A percentile compares a stretch with the other conserved stretches of the same genome.
Conservation (phyloP, 2,888 invertebrate genomes). For the Diplazon laetatorius region DNA sequence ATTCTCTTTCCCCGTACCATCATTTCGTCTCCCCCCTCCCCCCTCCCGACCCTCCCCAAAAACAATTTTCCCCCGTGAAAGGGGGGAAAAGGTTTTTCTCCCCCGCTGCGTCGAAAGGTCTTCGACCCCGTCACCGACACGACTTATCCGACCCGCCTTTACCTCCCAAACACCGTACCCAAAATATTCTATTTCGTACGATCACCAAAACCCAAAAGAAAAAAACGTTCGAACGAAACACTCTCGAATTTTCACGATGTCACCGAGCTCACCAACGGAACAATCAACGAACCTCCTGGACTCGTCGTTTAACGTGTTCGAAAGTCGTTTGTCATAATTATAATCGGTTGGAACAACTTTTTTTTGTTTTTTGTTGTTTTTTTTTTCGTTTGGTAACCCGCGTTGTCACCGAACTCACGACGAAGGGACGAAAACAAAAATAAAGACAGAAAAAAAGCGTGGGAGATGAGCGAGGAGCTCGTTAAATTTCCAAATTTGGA, state of each 20-base stretch:
- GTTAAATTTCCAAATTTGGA: conserved; percentile 62
- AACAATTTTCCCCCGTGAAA: conserved; percentile 3
- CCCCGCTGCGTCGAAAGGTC: conserved; percentile 53
- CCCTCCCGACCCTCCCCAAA: conserved; percentile 13
- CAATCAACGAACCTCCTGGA: neutral
- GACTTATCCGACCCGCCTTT: conserved; percentile 25
- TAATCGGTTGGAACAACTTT: conserved; percentile 2
- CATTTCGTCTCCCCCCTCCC: conserved; percentile 24
- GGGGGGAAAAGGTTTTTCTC: neutral
- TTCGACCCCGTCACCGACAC: conserved; percentile 49
- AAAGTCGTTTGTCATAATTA: conserved; percentile 11
- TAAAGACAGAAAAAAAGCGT: conserved; percentile 20
- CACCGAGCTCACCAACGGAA: neutral
- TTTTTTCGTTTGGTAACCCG: neutral
- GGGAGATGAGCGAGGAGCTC: conserved; percentile 32
- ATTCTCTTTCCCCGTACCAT: conserved; percentile 22
- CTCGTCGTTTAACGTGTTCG: neutral
- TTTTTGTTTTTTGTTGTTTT: too few relatives aligned
- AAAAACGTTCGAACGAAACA: conserved; percentile 1
- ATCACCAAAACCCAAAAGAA: neutral
- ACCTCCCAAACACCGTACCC: too few relatives aligned
- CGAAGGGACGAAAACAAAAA: neutral
- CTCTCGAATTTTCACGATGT: conserved; percentile 21
- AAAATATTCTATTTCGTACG: conserved; percentile 36
- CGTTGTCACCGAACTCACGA: neutral